Evolutionary conservation across 2,888 invertebrate genomes (phyloP), one percentile per base, ranked within the genome.

Genomic region (Acleris sparsana): DNA sequence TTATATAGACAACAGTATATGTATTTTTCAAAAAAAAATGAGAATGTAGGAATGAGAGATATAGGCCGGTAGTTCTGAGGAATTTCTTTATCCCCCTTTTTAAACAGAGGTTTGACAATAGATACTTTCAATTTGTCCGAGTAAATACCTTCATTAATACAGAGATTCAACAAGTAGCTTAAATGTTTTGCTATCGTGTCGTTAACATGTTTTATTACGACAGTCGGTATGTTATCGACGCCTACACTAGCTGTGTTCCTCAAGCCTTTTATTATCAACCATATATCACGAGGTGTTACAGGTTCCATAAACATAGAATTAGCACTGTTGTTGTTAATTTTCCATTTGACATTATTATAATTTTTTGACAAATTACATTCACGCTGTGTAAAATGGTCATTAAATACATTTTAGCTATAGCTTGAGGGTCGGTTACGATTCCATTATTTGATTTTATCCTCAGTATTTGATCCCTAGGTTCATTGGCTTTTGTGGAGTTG

Each of bases 361-460:
- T 51, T 51, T 7, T 60, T 18, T 7, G 51, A 39, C 6, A 17
- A 9, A 5, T 39, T n/a, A 16, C 22, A 6, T n/a, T 20, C n/a
- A 43, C 29, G 39, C 7, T 52, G 20, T 43, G 43, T 43, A 39
- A 60, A 60, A 25, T 60, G 20, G 7, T 39, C 22, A 60, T 60
- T 60, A n/a, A 60, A 60, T 4, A 16, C 39, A 51, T 39, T n/a
- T n/a, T n/a, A 5, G 59, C 59, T 51, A 60, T 60, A 17, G 20
- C 51, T 52, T 17, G 44, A 9, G 61, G 53, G 16, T 61, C 18
- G 9, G 46, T 61, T 11, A 61, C 7, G 16, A 18, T 46, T 13
- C n/a, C n/a, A 11, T 25, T 6, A 17, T 43, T 4, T 4, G 18
- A 9, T 29, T 46, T 25, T 22, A 61, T 2, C 16, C 7, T 53